Evolutionary conservation across 2,888 invertebrate genomes (phyloP).

Genomic region (Dynastes tityus): DNA sequence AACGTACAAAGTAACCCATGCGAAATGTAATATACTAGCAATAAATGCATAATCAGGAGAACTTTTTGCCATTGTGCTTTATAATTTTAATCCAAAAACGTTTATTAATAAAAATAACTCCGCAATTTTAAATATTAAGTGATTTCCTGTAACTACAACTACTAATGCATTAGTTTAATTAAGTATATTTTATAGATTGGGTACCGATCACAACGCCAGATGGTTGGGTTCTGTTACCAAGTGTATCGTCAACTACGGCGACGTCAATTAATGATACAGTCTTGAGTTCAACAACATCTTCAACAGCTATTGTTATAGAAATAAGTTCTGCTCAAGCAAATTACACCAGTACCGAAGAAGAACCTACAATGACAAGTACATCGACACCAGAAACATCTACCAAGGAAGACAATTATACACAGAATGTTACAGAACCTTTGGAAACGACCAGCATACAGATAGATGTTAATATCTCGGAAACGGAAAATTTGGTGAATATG

Average conservation of each 20-base stretch:
- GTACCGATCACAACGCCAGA: slow-evolving; percentile 78
- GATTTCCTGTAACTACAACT: too few relatives aligned
- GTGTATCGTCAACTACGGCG: slow-evolving; percentile 60
- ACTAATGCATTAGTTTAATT: not conserved
- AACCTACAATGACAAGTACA: slow-evolving; percentile 42
- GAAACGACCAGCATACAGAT: slow-evolving; percentile 15
- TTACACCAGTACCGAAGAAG: slow-evolving; percentile 28
- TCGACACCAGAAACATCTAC: slow-evolving; percentile 58
- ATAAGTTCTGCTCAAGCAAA: slow-evolving; percentile 52
- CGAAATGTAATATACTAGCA: not conserved
- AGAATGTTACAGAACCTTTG: slow-evolving; percentile 27
- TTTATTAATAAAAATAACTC: too few relatives aligned
- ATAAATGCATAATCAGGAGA: too few relatives aligned
- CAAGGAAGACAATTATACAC: slow-evolving; percentile 35
- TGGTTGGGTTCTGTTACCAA: slow-evolving; percentile 77
- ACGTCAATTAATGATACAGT: slow-evolving; percentile 59
- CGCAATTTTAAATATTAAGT: too few relatives aligned
- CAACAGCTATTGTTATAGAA: slow-evolving; percentile 58
- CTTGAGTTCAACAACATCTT: slow-evolving; percentile 59
- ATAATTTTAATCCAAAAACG: too few relatives aligned
- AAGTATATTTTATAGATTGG: slow-evolving; percentile 69
- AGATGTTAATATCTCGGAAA: slow-evolving; percentile 17
- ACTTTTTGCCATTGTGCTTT: too few relatives aligned
- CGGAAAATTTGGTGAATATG: slow-evolving; percentile 64
- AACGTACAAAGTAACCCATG: not conserved